Percentiles rank a stretch among this genome's conserved stretches.
Conservation (phyloP, 2,113 vertebrate species). For the Hipposideros armiger region DNA sequence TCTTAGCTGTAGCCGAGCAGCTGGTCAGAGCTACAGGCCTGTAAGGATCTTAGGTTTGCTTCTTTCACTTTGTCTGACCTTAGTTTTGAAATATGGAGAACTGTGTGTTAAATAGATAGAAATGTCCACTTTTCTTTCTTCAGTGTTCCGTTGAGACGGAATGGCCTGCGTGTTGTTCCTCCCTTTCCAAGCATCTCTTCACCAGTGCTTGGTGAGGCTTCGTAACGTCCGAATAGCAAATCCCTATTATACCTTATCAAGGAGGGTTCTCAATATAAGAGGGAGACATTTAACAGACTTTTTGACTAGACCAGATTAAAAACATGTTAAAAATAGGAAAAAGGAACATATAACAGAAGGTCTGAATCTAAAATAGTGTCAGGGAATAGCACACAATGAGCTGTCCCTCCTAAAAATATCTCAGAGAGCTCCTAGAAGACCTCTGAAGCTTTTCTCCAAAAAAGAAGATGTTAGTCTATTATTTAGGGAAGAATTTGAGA, state of each 20-base stretch:
- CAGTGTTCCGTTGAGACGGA: background rate
- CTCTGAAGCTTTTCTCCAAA: background rate
- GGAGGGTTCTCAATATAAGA: background rate
- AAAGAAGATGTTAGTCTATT: background rate
- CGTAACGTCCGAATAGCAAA: background rate
- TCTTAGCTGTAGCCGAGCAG: background rate
- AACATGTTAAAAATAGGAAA: background rate
- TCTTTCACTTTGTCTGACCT: background rate
- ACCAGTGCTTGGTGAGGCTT: background rate
- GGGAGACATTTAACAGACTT: background rate
- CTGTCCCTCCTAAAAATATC: background rate
- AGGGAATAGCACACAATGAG: background rate
- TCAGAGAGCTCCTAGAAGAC: background rate
- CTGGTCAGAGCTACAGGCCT: background rate
- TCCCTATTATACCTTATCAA: background rate
- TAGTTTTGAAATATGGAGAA: background rate
- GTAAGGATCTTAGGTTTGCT: background rate
- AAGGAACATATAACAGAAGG: background rate
- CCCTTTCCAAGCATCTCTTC: background rate
- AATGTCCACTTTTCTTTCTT: background rate
- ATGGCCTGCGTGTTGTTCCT: rapidly evolving
- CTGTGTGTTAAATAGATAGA: background rate
- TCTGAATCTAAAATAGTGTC: background rate
- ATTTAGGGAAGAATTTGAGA: background rate
- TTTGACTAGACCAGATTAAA: slow-evolving; percentile 7